Evolutionary conservation across 2,797 vertebrate species (phyloP).

Genomic region (Anniella stebbinsi): DNA sequence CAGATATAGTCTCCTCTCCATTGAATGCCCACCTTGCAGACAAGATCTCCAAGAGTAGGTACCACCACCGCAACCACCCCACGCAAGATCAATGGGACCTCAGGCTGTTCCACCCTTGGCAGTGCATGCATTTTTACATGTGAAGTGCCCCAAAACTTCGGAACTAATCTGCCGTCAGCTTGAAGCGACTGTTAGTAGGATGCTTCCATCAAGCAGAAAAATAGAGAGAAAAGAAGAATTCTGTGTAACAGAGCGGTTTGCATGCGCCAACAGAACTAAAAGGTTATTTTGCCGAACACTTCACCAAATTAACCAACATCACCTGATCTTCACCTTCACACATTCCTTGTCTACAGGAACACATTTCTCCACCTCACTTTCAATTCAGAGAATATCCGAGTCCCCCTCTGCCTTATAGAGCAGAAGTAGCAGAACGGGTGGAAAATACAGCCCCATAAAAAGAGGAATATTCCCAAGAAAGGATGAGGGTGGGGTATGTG

Average conservation of each 20-base stretch:
- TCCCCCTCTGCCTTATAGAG: not conserved
- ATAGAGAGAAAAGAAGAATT: not conserved
- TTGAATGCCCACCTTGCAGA: not conserved
- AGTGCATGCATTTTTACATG: not conserved
- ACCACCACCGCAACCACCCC: not conserved
- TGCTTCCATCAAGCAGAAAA: not conserved
- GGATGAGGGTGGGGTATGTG: too few relatives aligned
- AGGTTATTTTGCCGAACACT: not conserved
- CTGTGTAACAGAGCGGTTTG: not conserved
- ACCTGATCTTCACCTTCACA: not conserved
- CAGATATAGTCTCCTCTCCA: not conserved
- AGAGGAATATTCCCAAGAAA: not conserved
- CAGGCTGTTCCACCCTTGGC: too few relatives aligned
- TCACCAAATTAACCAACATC: not conserved
- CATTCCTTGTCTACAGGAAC: not conserved
- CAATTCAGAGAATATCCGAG: too few relatives aligned
- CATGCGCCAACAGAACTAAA: not conserved
- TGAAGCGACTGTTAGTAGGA: not conserved
- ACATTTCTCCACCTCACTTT: not conserved
- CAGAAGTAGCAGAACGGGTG: not conserved
- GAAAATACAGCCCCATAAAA: not conserved
- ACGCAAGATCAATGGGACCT: not conserved
- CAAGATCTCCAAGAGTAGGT: not conserved
- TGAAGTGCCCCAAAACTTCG: not conserved
- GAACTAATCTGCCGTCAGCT: not conserved